phyloP scores from a whole-genome alignment of 1,140 invertebrate species.

The Achatina immaculata region DNA sequence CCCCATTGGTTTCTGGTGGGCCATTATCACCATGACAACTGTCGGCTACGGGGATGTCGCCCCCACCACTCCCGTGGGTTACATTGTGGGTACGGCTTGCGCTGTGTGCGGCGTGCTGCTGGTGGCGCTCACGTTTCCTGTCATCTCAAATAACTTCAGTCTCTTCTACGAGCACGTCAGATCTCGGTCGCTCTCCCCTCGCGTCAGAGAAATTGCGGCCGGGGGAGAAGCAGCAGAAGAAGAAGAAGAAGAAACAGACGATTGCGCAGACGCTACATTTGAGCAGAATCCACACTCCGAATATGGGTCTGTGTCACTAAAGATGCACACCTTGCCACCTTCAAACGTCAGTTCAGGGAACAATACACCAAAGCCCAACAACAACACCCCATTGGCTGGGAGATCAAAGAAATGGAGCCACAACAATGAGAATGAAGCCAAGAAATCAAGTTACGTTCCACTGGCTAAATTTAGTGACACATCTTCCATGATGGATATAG shows the following conservation, averaged over 20 bases:
- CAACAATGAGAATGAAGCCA: background rate
- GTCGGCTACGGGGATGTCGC: constrained; percentile 72
- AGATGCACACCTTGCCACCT: constrained; percentile 14
- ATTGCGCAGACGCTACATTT: constrained; percentile 14
- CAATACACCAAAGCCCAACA: background rate
- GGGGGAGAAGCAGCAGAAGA: background rate
- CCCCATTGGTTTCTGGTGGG: constrained; percentile 74
- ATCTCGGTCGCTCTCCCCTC: constrained; percentile 48
- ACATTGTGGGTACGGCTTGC: constrained; percentile 62
- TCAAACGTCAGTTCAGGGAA: background rate
- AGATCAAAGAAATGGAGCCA: background rate
- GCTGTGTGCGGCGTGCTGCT: constrained; percentile 52
- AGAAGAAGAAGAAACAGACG: constrained; percentile 1
- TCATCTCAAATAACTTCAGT: constrained; percentile 68
- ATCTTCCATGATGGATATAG: constrained; percentile 57
- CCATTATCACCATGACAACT: constrained; percentile 75
- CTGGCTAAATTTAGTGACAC: constrained; percentile 53
- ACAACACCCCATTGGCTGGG: background rate
- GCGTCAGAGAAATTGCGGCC: background rate
- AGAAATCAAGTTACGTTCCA: constrained; percentile 21
- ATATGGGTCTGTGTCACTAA: constrained; percentile 17
- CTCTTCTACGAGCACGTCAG: constrained; percentile 67
- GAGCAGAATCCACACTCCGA: background rate
- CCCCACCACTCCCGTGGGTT: constrained; percentile 73
- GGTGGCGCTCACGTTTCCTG: constrained; percentile 67